These are phyloP conservation scores for Tokudaia tokunoshimensis DNA, from an alignment of 2,797 vertebrate genomes.

Conservation along the genomic window DNA sequence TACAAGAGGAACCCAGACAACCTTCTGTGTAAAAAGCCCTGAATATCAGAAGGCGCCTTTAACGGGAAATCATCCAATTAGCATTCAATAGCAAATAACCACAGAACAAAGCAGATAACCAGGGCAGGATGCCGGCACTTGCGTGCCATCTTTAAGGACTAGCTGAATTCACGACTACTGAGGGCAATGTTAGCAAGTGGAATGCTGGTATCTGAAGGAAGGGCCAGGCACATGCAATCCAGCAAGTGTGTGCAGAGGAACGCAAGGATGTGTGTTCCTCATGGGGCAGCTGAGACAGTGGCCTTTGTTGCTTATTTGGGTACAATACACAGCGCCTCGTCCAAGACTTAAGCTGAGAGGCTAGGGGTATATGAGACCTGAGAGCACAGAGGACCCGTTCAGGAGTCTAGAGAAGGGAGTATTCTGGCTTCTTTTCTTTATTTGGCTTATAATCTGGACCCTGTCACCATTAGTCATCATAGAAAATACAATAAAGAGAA, in stretches of 20 bases:
- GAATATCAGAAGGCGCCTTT: slow-evolving; percentile 28
- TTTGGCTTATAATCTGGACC: slow-evolving; percentile 65
- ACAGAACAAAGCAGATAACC: slow-evolving; percentile 61
- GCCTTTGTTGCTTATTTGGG: neutral
- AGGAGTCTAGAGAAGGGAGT: neutral
- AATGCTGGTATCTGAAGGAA: neutral
- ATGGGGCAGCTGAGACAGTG: neutral
- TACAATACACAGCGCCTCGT: no score
- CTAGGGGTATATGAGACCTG: neutral
- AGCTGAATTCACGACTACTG: neutral
- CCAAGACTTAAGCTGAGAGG: neutral
- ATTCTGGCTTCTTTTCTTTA: neutral
- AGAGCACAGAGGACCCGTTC: neutral
- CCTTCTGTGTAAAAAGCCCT: neutral
- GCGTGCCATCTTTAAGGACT: neutral
- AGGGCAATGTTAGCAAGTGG: neutral
- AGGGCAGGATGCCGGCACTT: neutral
- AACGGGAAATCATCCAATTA: slow-evolving; percentile 22
- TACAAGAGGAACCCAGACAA: neutral
- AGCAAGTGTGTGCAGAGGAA: neutral
- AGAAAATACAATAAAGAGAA: slow-evolving; percentile 74
- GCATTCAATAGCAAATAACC: neutral
- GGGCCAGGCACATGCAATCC: fast-evolving
- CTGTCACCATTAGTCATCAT: slow-evolving; percentile 81
- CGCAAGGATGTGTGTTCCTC: fast-evolving